Conservation (phyloP, 2,888 invertebrate species). For the Taenaris catops region DNA sequence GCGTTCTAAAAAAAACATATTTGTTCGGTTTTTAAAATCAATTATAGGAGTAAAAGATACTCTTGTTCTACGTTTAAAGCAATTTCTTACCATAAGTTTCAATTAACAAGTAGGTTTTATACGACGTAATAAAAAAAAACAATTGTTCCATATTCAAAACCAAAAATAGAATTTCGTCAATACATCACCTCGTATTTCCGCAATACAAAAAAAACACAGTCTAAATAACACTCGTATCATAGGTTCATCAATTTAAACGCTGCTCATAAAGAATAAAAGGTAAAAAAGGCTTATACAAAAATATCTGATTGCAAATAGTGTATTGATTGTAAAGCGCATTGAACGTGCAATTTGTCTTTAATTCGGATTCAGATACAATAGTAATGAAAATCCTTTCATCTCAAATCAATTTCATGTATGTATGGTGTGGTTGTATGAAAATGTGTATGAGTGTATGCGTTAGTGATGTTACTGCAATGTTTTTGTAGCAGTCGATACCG, state of each 20-base stretch:
- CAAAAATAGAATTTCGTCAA: too few relatives aligned
- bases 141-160: too few relatives aligned
- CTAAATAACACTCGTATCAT: constrained; percentile 15
- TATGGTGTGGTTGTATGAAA: constrained; percentile 18
- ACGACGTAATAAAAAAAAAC: too few relatives aligned
- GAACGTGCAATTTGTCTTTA: constrained; percentile 38
- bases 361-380: constrained; percentile 36
- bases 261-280: constrained; percentile 21
- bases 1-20: too few relatives aligned
- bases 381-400: constrained; percentile 46
- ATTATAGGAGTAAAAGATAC: too few relatives aligned
- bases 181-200: too few relatives aligned
- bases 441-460: constrained; percentile 3
- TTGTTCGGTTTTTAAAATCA: too few relatives aligned
- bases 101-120: too few relatives aligned
- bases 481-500: background rate
- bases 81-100: too few relatives aligned
- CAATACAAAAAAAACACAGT: constrained; percentile 16
- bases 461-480: constrained; percentile 4
- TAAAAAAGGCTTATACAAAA: constrained; percentile 28
- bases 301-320: constrained; percentile 28
- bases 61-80: too few relatives aligned
- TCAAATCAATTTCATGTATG: constrained; percentile 57
- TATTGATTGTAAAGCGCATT: constrained; percentile 29
- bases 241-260: constrained; percentile 24